phyloP scores from a whole-genome alignment of 2,888 invertebrate species.

The Epicampocera succincta region DNA sequence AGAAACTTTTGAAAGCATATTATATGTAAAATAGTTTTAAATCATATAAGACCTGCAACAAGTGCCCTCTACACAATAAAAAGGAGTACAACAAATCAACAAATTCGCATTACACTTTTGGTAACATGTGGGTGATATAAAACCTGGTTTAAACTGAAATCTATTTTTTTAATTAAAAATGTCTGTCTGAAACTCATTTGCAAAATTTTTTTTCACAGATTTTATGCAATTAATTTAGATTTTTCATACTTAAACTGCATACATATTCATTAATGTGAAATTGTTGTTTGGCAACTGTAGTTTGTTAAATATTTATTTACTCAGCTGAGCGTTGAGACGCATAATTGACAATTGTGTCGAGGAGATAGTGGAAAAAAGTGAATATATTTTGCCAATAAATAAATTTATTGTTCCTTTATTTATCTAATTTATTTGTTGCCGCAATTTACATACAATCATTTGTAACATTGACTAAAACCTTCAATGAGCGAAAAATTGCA shows the following conservation, averaged over 20 bases:
- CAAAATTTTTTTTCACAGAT: too few relatives aligned
- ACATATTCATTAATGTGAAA: neutral
- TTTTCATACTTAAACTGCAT: neutral
- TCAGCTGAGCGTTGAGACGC: conserved; percentile 46
- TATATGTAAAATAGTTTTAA: too few relatives aligned
- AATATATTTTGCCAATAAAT: conserved; percentile 28
- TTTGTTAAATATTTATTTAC: conserved; percentile 55
- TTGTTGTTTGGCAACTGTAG: neutral
- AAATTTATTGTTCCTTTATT: conserved; percentile 28
- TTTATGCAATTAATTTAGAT: conserved; percentile 10
- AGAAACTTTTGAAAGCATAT: too few relatives aligned
- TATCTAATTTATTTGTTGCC: conserved; percentile 9
- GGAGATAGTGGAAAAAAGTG: conserved; percentile 30
- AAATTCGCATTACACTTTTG: too few relatives aligned
- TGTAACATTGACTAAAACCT: conserved; percentile 54
- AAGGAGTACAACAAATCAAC: too few relatives aligned
- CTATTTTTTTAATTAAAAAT: too few relatives aligned
- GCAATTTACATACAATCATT: conserved; percentile 57
- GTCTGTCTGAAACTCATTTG: too few relatives aligned
- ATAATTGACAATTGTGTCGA: conserved; percentile 46
- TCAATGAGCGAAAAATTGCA: conserved; percentile 7
- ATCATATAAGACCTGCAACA: too few relatives aligned
- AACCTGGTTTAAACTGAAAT: too few relatives aligned
- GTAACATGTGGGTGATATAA: too few relatives aligned
- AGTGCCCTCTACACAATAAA: too few relatives aligned